A percentile compares a stretch with the other conserved stretches of the same genome.
Evolutionary conservation across 2,797 vertebrate species (phyloP).

Genomic region (Gobio occitaniae): DNA sequence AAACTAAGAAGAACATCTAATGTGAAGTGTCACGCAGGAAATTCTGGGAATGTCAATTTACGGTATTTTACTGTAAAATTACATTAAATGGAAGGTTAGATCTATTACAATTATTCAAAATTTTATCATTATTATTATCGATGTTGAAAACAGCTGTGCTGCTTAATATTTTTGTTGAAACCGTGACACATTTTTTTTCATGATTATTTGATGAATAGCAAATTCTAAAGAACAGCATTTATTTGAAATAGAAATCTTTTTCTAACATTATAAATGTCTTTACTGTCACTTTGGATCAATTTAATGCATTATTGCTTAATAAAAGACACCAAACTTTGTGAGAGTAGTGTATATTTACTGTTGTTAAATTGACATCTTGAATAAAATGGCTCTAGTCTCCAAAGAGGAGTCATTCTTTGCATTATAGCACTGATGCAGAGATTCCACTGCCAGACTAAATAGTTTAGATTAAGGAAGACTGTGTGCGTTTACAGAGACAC

Average conservation of each 20-base stretch:
- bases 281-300: neutral
- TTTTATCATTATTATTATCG: neutral
- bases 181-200: neutral
- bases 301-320: neutral
- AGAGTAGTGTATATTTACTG: neutral
- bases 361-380: neutral
- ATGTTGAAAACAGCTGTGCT: neutral
- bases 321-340: neutral
- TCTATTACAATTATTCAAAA: no score
- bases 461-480: slow-evolving; percentile 66
- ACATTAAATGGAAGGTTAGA: no score
- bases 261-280: neutral
- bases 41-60: no score
- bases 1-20: no score
- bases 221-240: neutral
- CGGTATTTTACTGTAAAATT: no score
- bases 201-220: neutral
- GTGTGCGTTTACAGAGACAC: slow-evolving; percentile 57
- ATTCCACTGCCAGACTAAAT: slow-evolving; percentile 65
- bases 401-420: slow-evolving; percentile 8
- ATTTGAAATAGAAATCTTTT: neutral
- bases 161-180: neutral
- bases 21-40: no score
- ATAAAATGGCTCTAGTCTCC: slow-evolving; percentile 16
- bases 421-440: slow-evolving; percentile 36